phyloP scores from a whole-genome alignment of 2,113 vertebrate genomes.

The Tenebrosternarchus preto region DNA sequence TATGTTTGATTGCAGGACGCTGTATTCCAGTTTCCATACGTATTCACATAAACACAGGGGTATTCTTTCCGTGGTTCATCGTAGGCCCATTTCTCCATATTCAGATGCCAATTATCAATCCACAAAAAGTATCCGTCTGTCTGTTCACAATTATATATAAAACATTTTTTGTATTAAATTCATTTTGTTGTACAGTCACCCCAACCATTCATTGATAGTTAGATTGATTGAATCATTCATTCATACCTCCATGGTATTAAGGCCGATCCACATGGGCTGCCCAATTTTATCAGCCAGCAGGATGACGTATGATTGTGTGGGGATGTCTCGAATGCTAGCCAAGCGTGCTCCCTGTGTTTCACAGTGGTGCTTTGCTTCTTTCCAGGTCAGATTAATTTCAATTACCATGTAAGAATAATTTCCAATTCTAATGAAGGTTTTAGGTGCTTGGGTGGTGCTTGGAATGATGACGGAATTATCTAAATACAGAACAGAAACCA shows the following conservation, averaged over 20 bases:
- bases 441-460: slow-evolving; percentile 58
- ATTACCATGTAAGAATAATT: slow-evolving; percentile 80
- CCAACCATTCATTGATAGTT: background rate
- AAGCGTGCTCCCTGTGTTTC: slow-evolving; percentile 68
- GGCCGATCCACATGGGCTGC: slow-evolving; percentile 85
- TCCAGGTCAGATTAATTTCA: slow-evolving; percentile 79
- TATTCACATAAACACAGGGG: slow-evolving; percentile 85
- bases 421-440: slow-evolving; percentile 67
- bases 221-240: background rate
- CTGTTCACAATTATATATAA: slow-evolving; percentile 65
- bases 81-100: slow-evolving; percentile 77
- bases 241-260: slow-evolving; percentile 85
- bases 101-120: slow-evolving; percentile 84
- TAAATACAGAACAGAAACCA: slow-evolving; percentile 54
- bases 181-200: background rate
- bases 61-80: slow-evolving; percentile 77
- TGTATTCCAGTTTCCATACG: slow-evolving; percentile 83
- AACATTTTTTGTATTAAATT: background rate
- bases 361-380: slow-evolving; percentile 76
- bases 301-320: slow-evolving; percentile 76
- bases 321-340: slow-evolving; percentile 79
- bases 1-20: slow-evolving; percentile 79
- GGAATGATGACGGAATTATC: slow-evolving; percentile 63
- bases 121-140: slow-evolving; percentile 79
- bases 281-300: slow-evolving; percentile 72